A percentile compares a stretch with the other conserved stretches of the same genome.
Evolutionary conservation across 2,797 vertebrate genomes (phyloP).

Genomic region (Tiaroga cobitis): DNA sequence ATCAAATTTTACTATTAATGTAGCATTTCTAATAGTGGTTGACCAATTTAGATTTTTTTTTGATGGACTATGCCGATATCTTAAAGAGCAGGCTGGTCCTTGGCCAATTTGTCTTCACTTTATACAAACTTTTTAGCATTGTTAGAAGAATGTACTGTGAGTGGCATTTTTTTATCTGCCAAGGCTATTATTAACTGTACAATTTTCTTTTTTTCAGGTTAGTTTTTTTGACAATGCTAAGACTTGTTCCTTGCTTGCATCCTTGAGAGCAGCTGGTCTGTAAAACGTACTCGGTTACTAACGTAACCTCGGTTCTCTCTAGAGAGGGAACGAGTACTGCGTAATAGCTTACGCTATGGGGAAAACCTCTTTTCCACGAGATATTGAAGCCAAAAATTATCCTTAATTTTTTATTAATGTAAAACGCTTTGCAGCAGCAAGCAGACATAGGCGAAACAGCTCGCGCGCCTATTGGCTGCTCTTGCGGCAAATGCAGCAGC

Average conservation of each 20-base stretch:
- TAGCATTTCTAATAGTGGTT: not conserved
- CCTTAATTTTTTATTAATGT: too few species aligned
- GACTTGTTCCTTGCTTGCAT: not conserved
- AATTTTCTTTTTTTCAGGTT: not conserved
- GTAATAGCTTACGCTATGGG: too few species aligned
- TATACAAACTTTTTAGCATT: not conserved
- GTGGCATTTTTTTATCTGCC: not conserved
- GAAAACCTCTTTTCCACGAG: too few species aligned
- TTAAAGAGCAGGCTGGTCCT: not conserved
- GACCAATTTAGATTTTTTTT: not conserved
- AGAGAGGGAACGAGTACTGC: too few species aligned
- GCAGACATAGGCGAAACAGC: too few species aligned
- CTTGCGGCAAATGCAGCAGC: too few species aligned
- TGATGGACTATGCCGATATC: not conserved
- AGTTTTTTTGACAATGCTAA: not conserved
- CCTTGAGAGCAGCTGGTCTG: not conserved
- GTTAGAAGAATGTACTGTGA: not conserved
- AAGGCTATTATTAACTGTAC: not conserved
- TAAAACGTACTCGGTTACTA: too few species aligned
- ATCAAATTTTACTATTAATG: too few species aligned
- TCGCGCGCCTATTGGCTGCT: too few species aligned
- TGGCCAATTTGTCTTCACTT: not conserved
- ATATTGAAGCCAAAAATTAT: too few species aligned
- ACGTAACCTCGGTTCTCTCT: too few species aligned
- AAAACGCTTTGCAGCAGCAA: too few species aligned